Base-by-base conservation (phyloP, 2,113 vertebrate genomes). In the Erythrocebus patas region DNA sequence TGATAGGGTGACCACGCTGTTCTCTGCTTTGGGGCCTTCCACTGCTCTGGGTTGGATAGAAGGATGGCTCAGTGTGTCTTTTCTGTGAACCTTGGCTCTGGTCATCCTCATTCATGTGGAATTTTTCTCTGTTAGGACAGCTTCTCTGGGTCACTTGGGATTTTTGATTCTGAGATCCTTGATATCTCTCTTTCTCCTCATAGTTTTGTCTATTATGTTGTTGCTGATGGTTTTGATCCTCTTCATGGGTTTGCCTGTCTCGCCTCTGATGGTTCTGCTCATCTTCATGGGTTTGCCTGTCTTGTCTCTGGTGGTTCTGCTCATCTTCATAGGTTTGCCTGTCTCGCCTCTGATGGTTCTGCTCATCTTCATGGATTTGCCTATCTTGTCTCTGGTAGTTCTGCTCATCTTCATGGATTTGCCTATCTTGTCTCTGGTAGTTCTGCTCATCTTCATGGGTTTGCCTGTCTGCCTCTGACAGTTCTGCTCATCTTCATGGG, bases 21-120 rank as follows among this genome's bases (percentile, higher is more conserved):
- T 97, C 72, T 96, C 92, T 93, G 95, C 55, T 92, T 75, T 95
- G 95, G 64, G 64, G 45, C 50, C 52, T 93, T 48, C n/a, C 72
- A 85, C 18, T 5, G 7, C 35, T 66, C 16, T 96, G 97, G 30
- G 68, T 75, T 86, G 86, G 16, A 45, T 92, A 64, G 48, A 73
- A 57, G 64, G 38, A 50, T 45, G 25, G 38, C 20, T 79, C 55
- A 64, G 68, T 27, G 40, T 0, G 0, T 70, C 75, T 96, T 78
- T 79, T 92, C 75, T 84, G 93, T 64, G 79, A 87, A 2, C 7
- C 48, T 38, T 6, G 76, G 48, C 61, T 83, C 55, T 93, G 95
- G 14, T 45, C 55, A 23, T 89, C 55, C 9, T 96, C 86, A 70
- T 68, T 91, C 17, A 3, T 50, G 16, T 43, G 16, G 38, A 35